These are phyloP conservation scores for Fabriciana adippe DNA, from an alignment of 2,888 invertebrate genomes.

Conservation along the genomic window DNA sequence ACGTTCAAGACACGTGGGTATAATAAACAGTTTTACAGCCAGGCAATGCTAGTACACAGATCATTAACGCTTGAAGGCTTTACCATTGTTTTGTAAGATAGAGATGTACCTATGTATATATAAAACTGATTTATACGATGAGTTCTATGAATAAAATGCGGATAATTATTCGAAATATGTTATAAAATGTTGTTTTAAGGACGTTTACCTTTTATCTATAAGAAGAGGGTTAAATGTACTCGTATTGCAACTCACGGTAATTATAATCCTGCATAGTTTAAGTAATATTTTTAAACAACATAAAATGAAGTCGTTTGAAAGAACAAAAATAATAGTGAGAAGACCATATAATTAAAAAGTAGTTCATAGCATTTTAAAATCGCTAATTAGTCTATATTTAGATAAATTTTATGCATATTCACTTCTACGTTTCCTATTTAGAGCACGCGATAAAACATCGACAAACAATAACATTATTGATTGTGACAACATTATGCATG, in stretches of 20 bases:
- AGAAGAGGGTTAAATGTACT: conserved; percentile 1
- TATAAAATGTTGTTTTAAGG: conserved; percentile 9
- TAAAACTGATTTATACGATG: not conserved
- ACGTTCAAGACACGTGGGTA: conserved; percentile 64
- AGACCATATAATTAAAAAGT: no score
- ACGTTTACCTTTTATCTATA: conserved; percentile 9
- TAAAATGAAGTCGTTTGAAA: no score
- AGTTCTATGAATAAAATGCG: conserved; percentile 16
- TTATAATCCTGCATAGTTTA: not conserved
- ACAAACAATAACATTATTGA: conserved; percentile 14
- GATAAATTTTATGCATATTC: no score
- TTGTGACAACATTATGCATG: not conserved
- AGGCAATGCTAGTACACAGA: conserved; percentile 45
- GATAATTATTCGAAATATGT: conserved; percentile 3
- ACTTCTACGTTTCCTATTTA: not conserved
- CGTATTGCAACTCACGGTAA: not conserved
- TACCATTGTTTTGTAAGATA: conserved; percentile 29
- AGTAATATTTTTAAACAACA: no score
- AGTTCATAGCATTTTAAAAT: not conserved
- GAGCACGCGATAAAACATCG: conserved; percentile 6
- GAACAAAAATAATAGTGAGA: no score
- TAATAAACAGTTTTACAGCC: conserved; percentile 60
- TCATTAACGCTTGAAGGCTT: conserved; percentile 44
- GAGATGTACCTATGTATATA: conserved; percentile 4
- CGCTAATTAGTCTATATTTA: not conserved